A percentile compares a stretch with the other conserved stretches of the same genome.
These are phyloP conservation scores for Pogonomyrmex barbatus DNA, from an alignment of 1,140 invertebrate genomes.

Conservation along the genomic window DNA sequence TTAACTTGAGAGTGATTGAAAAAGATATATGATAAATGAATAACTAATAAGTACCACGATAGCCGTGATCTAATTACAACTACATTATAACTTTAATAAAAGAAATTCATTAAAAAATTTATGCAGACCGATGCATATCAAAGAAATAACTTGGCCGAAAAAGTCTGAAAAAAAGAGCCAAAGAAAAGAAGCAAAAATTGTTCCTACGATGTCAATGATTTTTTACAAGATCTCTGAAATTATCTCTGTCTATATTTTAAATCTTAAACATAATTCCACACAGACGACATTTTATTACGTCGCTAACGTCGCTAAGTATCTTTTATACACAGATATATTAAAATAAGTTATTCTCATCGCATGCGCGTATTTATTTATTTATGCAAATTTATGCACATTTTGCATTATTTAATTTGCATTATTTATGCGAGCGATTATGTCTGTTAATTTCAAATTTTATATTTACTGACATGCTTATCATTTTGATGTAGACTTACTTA, in stretches of 20 bases:
- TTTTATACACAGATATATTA: neutral
- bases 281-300: too few species aligned
- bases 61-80: constrained; percentile 17
- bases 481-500: neutral
- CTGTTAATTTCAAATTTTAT: too few species aligned
- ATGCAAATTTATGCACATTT: neutral
- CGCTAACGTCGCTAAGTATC: neutral
- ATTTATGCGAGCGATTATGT: neutral
- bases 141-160: neutral
- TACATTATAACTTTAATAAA: constrained; percentile 35
- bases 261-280: too few species aligned
- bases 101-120: constrained; percentile 31
- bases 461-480: too few species aligned
- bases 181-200: neutral
- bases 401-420: neutral
- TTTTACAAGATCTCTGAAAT: neutral
- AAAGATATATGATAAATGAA: constrained; percentile 1
- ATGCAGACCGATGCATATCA: neutral
- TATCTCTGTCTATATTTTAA: neutral
- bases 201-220: neutral
- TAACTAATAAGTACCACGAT: neutral
- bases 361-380: neutral
- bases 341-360: neutral
- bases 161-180: neutral
- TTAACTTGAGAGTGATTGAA: constrained; percentile 17